A percentile compares a stretch with the other conserved stretches of the same genome.
Conservation (phyloP, 2,888 invertebrate genomes). For the Troides oblongomaculatus region DNA sequence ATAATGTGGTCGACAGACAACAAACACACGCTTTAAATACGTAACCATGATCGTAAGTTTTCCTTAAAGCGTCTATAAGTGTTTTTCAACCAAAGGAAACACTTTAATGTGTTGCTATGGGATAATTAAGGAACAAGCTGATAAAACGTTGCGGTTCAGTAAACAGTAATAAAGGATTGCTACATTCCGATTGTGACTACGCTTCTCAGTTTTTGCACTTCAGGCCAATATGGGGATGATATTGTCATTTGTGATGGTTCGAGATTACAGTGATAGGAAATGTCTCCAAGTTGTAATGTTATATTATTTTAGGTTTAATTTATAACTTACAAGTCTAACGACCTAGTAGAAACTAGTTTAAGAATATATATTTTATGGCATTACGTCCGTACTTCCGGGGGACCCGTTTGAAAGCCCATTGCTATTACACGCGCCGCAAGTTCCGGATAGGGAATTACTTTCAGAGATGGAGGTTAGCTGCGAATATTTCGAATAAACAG, state of each 20-base stretch:
- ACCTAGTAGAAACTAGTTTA: neutral
- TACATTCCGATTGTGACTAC: conserved; percentile 50
- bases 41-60: conserved; percentile 44
- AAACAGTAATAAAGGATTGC: conserved; percentile 56
- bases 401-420: too few relatives aligned
- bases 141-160: conserved; percentile 47
- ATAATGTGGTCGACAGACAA: conserved; percentile 46
- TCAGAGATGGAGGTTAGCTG: too few relatives aligned
- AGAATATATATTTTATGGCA: too few relatives aligned
- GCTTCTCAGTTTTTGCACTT: conserved; percentile 59
- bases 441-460: too few relatives aligned
- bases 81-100: conserved; percentile 18
- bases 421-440: too few relatives aligned
- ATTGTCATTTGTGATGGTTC: conserved; percentile 37
- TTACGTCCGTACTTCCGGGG: too few relatives aligned
- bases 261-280: conserved; percentile 34
- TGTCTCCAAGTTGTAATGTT: conserved; percentile 2
- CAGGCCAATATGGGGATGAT: conserved; percentile 45
- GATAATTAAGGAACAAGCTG: conserved; percentile 27
- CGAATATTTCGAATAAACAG: too few relatives aligned
- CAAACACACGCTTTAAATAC: conserved; percentile 45
- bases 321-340: neutral
- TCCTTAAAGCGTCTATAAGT: conserved; percentile 31
- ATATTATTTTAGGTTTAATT: neutral
- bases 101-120: conserved; percentile 7